Evolutionary conservation across 53 echinoderm and acorn worm genomes (phyloP), one percentile per base, ranked within the genome.

Genomic region (Zoroaster sp.): DNA sequence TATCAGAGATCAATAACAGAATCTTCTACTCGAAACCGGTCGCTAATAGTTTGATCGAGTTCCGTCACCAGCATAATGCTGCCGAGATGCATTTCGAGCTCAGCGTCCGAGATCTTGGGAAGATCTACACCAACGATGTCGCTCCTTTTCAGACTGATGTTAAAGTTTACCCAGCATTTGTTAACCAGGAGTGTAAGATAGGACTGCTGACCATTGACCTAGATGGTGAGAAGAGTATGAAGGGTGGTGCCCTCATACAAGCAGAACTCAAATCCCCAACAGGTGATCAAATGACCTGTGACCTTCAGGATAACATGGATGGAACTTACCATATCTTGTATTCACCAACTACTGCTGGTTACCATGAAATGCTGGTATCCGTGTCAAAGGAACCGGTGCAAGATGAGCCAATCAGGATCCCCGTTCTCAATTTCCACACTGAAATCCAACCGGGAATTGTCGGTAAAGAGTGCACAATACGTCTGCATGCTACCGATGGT

Each of bases 81-180:
- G 89, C 94, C 1, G 39, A 85, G 72, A 94, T 91, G 40, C 91
- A 87, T 47, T 88, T 81, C 54, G 65, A 91, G 30, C 76, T 72
- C 34, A 89, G 91, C 37, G 88, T 94, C 17, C 73, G 88, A 72
- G 94, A 94, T 53, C 67, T 94, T 25, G 94, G 94, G 0, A 94
- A 94, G 69, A 89, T 94, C 42, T 65, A 88, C 28, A 80, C 88
- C 18, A 77, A 89, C 30, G 69, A 94, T 59, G 86, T 83, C 25
- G 94, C 91, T 38, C 94, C 94, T n/a, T 94, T 94, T 42, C 85
- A 91, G 65, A 94, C 94, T 11, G 79, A 91, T 43, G 82, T 91
- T 10, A 72, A 78, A 32, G 89, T 77, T 5, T 42, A 79, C 40
- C 91, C 91, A 41, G 88, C 94, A 23, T 94, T 94, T 59, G 80